Conservation (phyloP, 2,888 invertebrate species). For the Clitarchus hookeri region DNA sequence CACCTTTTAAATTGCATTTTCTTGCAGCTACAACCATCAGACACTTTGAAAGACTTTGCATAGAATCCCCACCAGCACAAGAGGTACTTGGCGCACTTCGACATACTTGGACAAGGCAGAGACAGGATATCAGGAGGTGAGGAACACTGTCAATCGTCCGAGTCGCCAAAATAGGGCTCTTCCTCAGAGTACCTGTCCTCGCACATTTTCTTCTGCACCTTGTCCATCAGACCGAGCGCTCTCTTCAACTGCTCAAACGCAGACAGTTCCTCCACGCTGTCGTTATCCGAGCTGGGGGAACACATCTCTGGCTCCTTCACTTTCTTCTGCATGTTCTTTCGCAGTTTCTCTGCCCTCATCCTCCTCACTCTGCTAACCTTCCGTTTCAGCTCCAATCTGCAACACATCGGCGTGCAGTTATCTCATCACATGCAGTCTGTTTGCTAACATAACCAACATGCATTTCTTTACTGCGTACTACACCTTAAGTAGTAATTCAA, state of each 20-base stretch:
- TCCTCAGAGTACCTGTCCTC: neutral
- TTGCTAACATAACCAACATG: too few species aligned
- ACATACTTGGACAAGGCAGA: too few species aligned
- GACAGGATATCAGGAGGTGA: too few species aligned
- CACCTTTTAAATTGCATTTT: too few species aligned
- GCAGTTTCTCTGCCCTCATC: neutral
- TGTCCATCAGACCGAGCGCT: slow-evolving; percentile 7
- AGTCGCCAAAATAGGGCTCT: neutral
- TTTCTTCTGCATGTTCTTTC: neutral
- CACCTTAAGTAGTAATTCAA: too few species aligned
- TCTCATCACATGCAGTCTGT: too few species aligned
- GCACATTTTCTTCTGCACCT: neutral
- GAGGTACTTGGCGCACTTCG: too few species aligned
- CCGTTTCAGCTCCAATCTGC: neutral
- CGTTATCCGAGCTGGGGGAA: neutral
- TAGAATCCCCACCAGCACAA: neutral
- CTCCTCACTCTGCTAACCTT: neutral
- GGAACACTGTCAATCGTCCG: neutral
- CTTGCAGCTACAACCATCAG: too few species aligned
- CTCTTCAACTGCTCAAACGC: neutral
- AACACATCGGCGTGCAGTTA: neutral
- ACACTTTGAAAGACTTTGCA: neutral
- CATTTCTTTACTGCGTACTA: too few species aligned
- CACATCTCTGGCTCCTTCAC: neutral
- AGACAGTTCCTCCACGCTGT: neutral